Conservation (phyloP, 2,888 invertebrate species). For the Drosophila koepferae region DNA sequence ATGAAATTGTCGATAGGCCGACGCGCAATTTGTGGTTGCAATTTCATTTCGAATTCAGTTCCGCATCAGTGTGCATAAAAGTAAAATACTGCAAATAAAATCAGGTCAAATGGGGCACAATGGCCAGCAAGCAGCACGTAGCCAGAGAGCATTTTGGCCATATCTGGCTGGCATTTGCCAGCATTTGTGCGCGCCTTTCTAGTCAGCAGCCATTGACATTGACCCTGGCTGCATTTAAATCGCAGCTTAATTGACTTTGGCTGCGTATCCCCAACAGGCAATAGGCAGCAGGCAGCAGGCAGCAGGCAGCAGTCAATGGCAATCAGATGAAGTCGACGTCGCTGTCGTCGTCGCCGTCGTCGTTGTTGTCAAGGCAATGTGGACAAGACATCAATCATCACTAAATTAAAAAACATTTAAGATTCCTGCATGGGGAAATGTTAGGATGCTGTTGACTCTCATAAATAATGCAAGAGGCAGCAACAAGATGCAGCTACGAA, state of each 20-base stretch:
- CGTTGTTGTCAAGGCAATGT: slow-evolving; percentile 64
- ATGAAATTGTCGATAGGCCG: slow-evolving; percentile 75
- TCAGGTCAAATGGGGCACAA: slow-evolving; percentile 78
- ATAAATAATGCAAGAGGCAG: slow-evolving; percentile 74
- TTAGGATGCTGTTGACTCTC: slow-evolving; percentile 58
- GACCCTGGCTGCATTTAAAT: slow-evolving; percentile 76
- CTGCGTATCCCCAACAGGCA: slow-evolving; percentile 69
- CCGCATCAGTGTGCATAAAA: slow-evolving; percentile 77
- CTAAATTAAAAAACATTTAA: slow-evolving; percentile 80
- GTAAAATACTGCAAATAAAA: slow-evolving; percentile 78
- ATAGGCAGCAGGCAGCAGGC: slow-evolving; percentile 10
- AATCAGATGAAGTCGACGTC: slow-evolving; percentile 20
- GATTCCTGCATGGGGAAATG: slow-evolving; percentile 69
- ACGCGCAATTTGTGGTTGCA: slow-evolving; percentile 76
- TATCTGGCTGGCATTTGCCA: slow-evolving; percentile 49
- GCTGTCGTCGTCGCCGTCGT: neutral
- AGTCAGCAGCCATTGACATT: slow-evolving; percentile 55
- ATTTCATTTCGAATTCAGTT: slow-evolving; percentile 77
- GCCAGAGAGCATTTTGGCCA: slow-evolving; percentile 53
- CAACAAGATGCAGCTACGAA: slow-evolving; percentile 60
- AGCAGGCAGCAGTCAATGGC: slow-evolving; percentile 5
- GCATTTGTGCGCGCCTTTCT: slow-evolving; percentile 57
- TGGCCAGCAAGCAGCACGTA: slow-evolving; percentile 65
- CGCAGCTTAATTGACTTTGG: slow-evolving; percentile 72
- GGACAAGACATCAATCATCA: slow-evolving; percentile 81